Base-by-base conservation (phyloP, 2,797 vertebrate genomes). In the Lutra lutra region DNA sequence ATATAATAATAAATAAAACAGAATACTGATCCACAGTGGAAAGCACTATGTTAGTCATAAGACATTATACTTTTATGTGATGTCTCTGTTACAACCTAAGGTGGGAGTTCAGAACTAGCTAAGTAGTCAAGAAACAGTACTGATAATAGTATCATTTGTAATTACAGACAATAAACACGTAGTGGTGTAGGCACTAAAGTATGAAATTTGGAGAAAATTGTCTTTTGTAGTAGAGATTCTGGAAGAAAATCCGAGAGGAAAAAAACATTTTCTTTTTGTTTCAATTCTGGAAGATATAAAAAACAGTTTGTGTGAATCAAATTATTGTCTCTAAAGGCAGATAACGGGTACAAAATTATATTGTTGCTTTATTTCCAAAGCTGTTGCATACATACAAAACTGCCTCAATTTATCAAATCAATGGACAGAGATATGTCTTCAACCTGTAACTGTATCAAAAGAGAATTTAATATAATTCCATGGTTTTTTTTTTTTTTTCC, bases 401-500 rank as follows among this genome's bases (percentile, higher is more conserved):
- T 54, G 5, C 14, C 35, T 68, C n/a, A 18, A 72, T 64, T 95
- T 89, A 84, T 46, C 60, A 88, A 73, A 58, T 58, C 48, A 94
- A 43, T 58, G 2, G 66, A 90, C 87, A 60, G 23, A n/a, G 94
- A 73, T 75, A 60, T n/a, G 8, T 21, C 43, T 80, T 58, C 14
- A 56, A 21, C 73, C 32, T 96, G 89, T 29, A 75, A 43, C 38
- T 94, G 8, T 29, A 77, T 82, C 48, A 25, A 38, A 86, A 62
- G 38, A 88, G 82, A 83, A 58, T 82, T 86, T 95, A 78, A 85
- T 72, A 18, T 62, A 79, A 72, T 88, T 79, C 23, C 11, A 46
- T 46, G 0, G 17, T 0, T 32, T 84, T 38, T 25, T 21, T 0
- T 32, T 84, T 38, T 25, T 60, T 40, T 8, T 48, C 72, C 7